phyloP scores from a whole-genome alignment of 2,113 vertebrate species.

The Lepus timidus region DNA sequence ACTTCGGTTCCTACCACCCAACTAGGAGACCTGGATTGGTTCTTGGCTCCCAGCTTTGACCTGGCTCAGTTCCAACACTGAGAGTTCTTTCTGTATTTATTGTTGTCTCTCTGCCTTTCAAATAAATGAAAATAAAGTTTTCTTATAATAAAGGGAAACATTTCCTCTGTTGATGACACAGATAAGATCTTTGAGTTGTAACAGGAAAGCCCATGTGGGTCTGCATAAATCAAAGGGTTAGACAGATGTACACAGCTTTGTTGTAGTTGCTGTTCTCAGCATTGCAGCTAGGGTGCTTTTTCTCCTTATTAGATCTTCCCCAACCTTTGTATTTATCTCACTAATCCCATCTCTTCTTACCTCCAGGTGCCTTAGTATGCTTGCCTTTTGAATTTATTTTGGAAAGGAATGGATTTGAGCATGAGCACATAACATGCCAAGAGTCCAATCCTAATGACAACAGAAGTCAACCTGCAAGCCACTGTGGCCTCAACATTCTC shows the following conservation, averaged over 20 bases:
- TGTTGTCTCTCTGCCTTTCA: too few relatives aligned
- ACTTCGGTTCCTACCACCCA: too few relatives aligned
- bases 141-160: neutral
- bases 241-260: neutral
- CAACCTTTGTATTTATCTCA: neutral
- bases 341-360: neutral
- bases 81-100: too few relatives aligned
- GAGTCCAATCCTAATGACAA: neutral
- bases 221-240: neutral
- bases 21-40: too few relatives aligned
- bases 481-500: neutral
- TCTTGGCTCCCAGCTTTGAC: too few relatives aligned
- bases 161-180: neutral
- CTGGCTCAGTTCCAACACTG: too few relatives aligned
- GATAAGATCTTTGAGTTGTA: neutral
- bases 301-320: neutral
- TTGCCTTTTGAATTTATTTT: neutral
- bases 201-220: neutral
- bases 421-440: rapidly evolving
- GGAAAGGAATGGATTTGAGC: neutral
- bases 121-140: too few relatives aligned
- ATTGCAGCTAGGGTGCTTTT: neutral
- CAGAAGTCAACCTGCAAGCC: neutral
- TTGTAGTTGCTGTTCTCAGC: neutral
- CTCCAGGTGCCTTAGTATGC: rapidly evolving